A percentile compares a stretch with the other conserved stretches of the same genome.
These are phyloP conservation scores for Operophtera brumata DNA, from an alignment of 2,888 invertebrate genomes.

Conservation along the genomic window DNA sequence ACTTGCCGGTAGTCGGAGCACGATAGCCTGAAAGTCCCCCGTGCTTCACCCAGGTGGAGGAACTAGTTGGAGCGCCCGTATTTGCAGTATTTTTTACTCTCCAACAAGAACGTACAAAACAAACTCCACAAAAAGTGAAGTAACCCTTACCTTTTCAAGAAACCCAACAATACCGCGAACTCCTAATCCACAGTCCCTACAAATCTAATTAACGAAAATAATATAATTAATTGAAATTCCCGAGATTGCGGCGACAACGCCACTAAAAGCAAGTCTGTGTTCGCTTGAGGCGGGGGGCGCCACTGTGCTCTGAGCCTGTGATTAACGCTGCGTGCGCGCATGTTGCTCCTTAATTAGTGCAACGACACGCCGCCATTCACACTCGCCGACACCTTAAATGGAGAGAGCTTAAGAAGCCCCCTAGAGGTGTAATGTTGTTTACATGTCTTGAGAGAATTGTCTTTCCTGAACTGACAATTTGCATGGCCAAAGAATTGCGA, in stretches of 20 bases:
- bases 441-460: slow-evolving; percentile 33
- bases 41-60: too few species aligned
- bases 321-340: slow-evolving; percentile 70
- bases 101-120: neutral
- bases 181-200: slow-evolving; percentile 30
- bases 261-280: slow-evolving; percentile 76
- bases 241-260: slow-evolving; percentile 67
- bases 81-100: neutral
- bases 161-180: slow-evolving; percentile 24
- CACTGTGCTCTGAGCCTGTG: slow-evolving; percentile 45
- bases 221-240: slow-evolving; percentile 71
- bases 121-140: slow-evolving; percentile 7
- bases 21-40: too few species aligned
- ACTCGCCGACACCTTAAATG: slow-evolving; percentile 69
- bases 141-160: slow-evolving; percentile 23
- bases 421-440: slow-evolving; percentile 39
- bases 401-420: slow-evolving; percentile 62
- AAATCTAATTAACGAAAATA: slow-evolving; percentile 57
- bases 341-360: slow-evolving; percentile 74
- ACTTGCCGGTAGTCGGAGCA: too few species aligned
- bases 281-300: slow-evolving; percentile 44
- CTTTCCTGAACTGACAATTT: slow-evolving; percentile 15
- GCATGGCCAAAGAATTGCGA: neutral
- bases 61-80: neutral
- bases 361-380: slow-evolving; percentile 67